These are phyloP conservation scores for Scaptomyza montana DNA, from an alignment of 1,140 invertebrate genomes.

Conservation along the genomic window DNA sequence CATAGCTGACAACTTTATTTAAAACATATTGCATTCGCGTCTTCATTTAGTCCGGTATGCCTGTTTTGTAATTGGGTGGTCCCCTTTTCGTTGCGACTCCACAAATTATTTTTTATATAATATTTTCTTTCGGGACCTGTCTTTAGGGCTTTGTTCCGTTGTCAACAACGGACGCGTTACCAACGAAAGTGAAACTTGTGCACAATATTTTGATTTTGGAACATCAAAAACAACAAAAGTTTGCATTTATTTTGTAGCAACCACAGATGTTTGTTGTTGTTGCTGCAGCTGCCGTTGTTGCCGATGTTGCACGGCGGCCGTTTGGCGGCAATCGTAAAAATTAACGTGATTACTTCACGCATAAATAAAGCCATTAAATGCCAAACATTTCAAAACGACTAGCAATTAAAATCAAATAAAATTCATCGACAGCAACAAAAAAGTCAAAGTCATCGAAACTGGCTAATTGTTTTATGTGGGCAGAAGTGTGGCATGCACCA, in stretches of 20 bases:
- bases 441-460: slow-evolving; percentile 10
- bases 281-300: slow-evolving; percentile 35
- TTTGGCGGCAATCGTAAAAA: slow-evolving; percentile 75
- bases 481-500: slow-evolving; percentile 1
- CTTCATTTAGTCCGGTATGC: not conserved
- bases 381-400: slow-evolving; percentile 61
- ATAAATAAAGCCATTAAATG: slow-evolving; percentile 80
- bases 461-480: slow-evolving; percentile 13
- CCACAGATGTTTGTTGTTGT: slow-evolving; percentile 22
- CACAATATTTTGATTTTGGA: slow-evolving; percentile 38
- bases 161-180: slow-evolving; percentile 2
- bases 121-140: slow-evolving; percentile 27
- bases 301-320: slow-evolving; percentile 27
- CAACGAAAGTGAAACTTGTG: slow-evolving; percentile 67
- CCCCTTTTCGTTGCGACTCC: not conserved
- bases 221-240: slow-evolving; percentile 54
- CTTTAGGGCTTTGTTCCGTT: slow-evolving; percentile 39
- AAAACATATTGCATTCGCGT: slow-evolving; percentile 22
- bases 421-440: slow-evolving; percentile 40
- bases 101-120: not conserved
- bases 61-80: slow-evolving; percentile 33
- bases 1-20: slow-evolving; percentile 56
- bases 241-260: slow-evolving; percentile 70
- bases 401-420: slow-evolving; percentile 78
- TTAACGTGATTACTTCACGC: slow-evolving; percentile 79